phyloP scores from a whole-genome alignment of 2,888 invertebrate genomes.

The Cerastoderma edule region DNA sequence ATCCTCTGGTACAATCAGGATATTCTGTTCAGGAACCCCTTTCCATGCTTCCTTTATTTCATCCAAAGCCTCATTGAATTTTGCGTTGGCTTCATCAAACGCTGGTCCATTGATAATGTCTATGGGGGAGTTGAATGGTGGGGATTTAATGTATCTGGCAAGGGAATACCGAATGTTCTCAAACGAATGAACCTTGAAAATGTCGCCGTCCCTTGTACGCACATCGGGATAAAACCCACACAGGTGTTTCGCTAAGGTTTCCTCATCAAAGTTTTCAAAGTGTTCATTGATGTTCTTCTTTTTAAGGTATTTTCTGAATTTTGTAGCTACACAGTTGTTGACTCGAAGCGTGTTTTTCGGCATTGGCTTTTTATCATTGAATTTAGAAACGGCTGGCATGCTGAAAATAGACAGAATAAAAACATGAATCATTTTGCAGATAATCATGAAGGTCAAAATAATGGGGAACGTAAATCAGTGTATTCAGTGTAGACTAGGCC shows the following conservation, averaged over 20 bases:
- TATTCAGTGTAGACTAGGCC: too few species aligned
- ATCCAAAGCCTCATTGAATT: slow-evolving; percentile 2
- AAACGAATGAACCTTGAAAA: slow-evolving; percentile 11
- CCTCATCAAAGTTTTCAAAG: slow-evolving; percentile 15
- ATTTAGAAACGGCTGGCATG: too few species aligned
- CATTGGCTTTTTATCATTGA: background rate
- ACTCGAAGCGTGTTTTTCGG: slow-evolving; percentile 12
- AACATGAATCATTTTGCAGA: too few species aligned
- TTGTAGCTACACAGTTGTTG: slow-evolving; percentile 3
- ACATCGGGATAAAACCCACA: slow-evolving; percentile 12
- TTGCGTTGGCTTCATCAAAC: background rate
- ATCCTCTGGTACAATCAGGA: background rate
- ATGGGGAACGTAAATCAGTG: too few species aligned
- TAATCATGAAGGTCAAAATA: too few species aligned
- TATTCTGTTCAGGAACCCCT: background rate
- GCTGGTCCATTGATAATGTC: slow-evolving; percentile 13
- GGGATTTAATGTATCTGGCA: slow-evolving; percentile 10
- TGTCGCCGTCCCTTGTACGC: slow-evolving; percentile 13
- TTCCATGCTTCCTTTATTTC: slow-evolving; percentile 5
- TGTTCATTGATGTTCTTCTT: background rate
- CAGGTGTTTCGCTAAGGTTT: background rate
- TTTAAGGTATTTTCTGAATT: slow-evolving; percentile 8
- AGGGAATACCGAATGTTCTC: slow-evolving; percentile 9
- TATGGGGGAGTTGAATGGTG: background rate
- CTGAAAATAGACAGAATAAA: too few species aligned